Percentiles rank a stretch among this genome's conserved stretches.
phyloP scores from a whole-genome alignment of 2,888 invertebrate species.

The Microplitis deprimator region DNA sequence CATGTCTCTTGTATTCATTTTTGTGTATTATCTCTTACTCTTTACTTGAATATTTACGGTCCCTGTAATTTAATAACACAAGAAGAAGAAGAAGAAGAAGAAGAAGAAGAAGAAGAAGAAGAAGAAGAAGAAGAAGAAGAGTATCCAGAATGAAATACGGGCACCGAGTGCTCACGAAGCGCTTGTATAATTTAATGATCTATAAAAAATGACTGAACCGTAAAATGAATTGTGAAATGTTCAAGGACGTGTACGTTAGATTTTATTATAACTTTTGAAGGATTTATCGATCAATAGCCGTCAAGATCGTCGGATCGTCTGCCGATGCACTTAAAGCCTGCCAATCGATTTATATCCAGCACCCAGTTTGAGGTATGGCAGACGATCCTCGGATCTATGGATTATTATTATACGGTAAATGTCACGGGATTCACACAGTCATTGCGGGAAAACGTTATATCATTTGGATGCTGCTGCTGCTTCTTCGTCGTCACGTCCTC shows the following conservation, averaged over 20 bases:
- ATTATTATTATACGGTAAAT: slow-evolving; percentile 54
- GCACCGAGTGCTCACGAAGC: background rate
- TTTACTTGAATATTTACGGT: slow-evolving; percentile 2
- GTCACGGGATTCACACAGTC: slow-evolving; percentile 68
- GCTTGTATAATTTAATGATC: slow-evolving; percentile 13
- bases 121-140: background rate
- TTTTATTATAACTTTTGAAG: slow-evolving; percentile 15
- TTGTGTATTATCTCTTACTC: background rate
- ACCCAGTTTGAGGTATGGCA: slow-evolving; percentile 34
- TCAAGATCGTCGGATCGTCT: slow-evolving; percentile 30
- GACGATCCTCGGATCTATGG: slow-evolving; percentile 41
- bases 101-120: background rate
- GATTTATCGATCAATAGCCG: slow-evolving; percentile 40
- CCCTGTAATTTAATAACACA: background rate
- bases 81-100: background rate
- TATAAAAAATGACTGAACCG: background rate
- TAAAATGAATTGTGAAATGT: background rate
- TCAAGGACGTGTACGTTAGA: slow-evolving; percentile 30
- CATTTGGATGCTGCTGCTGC: slow-evolving; percentile 43
- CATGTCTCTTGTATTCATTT: slow-evolving; percentile 3
- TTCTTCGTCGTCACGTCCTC: slow-evolving; percentile 12
- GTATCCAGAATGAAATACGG: too few relatives aligned
- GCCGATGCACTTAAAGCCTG: slow-evolving; percentile 28
- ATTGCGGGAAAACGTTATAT: slow-evolving; percentile 59
- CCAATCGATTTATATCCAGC: slow-evolving; percentile 34